Percentiles rank a stretch among this genome's conserved stretches.
Conservation (phyloP, 2,888 invertebrate genomes). For the Caradrina kadenii region DNA sequence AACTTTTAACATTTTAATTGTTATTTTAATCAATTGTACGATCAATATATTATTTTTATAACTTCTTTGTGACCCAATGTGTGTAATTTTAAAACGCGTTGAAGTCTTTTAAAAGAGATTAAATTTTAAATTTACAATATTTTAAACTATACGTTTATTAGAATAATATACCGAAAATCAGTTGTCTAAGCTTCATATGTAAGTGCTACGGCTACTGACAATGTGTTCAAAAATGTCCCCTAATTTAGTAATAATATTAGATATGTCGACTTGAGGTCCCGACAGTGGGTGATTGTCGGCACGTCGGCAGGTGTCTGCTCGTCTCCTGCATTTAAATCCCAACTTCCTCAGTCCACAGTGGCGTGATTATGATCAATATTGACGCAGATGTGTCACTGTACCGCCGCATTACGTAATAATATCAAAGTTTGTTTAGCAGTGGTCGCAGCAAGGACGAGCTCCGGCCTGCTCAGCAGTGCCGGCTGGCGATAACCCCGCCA, state of each 20-base stretch:
- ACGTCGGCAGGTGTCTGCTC: constrained; percentile 73
- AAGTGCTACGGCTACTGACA: not conserved
- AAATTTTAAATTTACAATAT: constrained; percentile 51
- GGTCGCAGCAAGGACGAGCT: constrained; percentile 74
- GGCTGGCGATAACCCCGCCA: constrained; percentile 69
- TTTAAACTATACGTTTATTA: not conserved
- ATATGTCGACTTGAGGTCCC: not conserved
- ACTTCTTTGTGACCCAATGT: not conserved
- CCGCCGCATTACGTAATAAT: constrained; percentile 84
- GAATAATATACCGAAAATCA: not conserved
- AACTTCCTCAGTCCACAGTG: constrained; percentile 76
- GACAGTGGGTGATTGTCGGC: constrained; percentile 54
- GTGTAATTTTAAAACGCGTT: constrained; percentile 75
- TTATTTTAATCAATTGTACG: not conserved
- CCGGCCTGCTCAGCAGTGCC: constrained; percentile 67
- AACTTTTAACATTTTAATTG: not conserved
- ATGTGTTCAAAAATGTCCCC: constrained; percentile 8
- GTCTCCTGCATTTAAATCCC: constrained; percentile 75
- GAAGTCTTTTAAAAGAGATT: constrained; percentile 85
- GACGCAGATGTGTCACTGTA: constrained; percentile 83
- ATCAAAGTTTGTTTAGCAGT: constrained; percentile 75
- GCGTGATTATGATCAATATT: constrained; percentile 87
- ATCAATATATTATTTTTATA: not conserved
- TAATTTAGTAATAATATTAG: constrained; percentile 20
- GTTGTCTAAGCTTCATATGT: constrained; percentile 1